Conservation (phyloP, 2,888 invertebrate species). For the Reticulitermes lucifugus region DNA sequence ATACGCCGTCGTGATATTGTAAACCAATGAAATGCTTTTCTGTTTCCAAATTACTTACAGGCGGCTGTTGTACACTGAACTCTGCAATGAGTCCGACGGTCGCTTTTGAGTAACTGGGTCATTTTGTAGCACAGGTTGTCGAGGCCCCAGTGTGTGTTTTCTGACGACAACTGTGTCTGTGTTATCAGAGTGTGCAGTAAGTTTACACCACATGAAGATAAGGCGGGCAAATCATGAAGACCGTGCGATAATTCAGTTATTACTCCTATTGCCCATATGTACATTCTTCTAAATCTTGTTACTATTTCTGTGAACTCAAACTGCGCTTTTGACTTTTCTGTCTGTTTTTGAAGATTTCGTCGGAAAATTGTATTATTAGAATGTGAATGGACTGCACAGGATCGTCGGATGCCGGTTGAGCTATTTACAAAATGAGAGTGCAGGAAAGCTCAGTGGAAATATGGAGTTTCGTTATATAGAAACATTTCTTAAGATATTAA, state of each 20-base stretch:
- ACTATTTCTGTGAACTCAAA: not conserved
- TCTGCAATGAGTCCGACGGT: not conserved
- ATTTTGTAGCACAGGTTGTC: not conserved
- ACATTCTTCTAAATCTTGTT: not conserved
- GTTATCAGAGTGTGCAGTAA: not conserved
- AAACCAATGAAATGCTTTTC: not conserved
- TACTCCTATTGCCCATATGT: not conserved
- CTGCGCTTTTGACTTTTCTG: not conserved
- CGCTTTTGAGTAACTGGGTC: not conserved
- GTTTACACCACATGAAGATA: not conserved
- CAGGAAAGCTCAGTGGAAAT: not conserved
- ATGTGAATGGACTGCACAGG: conserved; percentile 15
- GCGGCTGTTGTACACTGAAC: not conserved
- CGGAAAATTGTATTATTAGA: conserved; percentile 1
- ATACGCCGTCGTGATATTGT: not conserved
- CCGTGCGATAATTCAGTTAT: not conserved
- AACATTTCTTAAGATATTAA: too few relatives aligned
- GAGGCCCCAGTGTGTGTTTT: not conserved
- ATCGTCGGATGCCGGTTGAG: not conserved
- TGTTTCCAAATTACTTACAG: not conserved
- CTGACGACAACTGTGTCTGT: not conserved
- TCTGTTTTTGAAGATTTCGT: not conserved
- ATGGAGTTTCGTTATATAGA: not conserved
- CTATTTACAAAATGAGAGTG: not conserved
- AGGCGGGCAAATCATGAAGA: not conserved